A percentile compares a stretch with the other conserved stretches of the same genome.
These are phyloP conservation scores for Paedocypris sp. DNA, from an alignment of 2,113 vertebrate genomes.

Conservation along the genomic window DNA sequence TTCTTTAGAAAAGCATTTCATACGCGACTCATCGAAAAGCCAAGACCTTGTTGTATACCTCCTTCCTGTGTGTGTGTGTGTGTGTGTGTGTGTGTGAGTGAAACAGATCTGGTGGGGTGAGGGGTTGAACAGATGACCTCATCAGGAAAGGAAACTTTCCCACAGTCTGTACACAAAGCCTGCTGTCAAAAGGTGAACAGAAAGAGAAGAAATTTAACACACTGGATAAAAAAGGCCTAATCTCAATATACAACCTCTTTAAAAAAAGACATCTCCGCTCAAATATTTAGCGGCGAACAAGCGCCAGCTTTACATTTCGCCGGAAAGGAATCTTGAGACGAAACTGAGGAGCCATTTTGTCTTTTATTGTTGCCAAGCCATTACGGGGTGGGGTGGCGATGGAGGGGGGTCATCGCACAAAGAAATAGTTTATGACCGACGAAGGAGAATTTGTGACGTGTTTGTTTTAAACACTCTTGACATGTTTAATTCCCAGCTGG, in stretches of 20 bases:
- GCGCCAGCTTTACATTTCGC: background rate
- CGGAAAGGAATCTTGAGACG: slow-evolving; percentile 9
- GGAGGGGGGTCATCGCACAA: background rate
- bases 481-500: slow-evolving; percentile 6
- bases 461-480: background rate
- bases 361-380: background rate
- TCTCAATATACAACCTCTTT: slow-evolving; percentile 25
- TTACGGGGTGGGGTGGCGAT: background rate
- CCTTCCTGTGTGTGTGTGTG: slow-evolving; percentile 25
- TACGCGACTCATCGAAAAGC: background rate
- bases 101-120: slow-evolving; percentile 25
- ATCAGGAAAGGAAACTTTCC: slow-evolving; percentile 66
- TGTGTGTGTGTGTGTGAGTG: slow-evolving; percentile 26
- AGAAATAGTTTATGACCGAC: slow-evolving; percentile 6
- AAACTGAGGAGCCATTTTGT: slow-evolving; percentile 14
- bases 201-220: slow-evolving; percentile 62
- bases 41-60: slow-evolving; percentile 14
- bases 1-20: background rate
- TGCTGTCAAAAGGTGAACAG: slow-evolving; percentile 63
- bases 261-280: slow-evolving; percentile 1
- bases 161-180: slow-evolving; percentile 68
- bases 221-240: slow-evolving; percentile 40
- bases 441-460: background rate
- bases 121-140: slow-evolving; percentile 59
- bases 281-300: slow-evolving; percentile 26